Evolutionary conservation across 1,140 invertebrate species (phyloP), one percentile per base, ranked within the genome.

Genomic region (Drosophila pallidifrons): DNA sequence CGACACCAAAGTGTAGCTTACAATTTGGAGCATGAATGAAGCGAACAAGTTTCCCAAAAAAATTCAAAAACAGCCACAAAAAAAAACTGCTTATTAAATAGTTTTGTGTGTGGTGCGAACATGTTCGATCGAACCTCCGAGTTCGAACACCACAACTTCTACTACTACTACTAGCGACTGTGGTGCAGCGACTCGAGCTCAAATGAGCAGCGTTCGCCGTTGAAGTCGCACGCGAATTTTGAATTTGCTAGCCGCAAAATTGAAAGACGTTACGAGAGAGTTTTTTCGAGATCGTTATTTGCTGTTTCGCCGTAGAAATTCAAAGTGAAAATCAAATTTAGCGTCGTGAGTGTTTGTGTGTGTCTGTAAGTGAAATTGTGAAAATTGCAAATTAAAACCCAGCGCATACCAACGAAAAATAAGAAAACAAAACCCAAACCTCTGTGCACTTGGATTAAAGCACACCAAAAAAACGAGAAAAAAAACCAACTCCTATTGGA

Each of bases 371-470:
- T 89, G 85, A 81, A 81, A 81, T 78, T 81, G 78, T 81, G 78
- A 85, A 89, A 89, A 89, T 89, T 66, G 83, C 85, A 71, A 81
- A 85, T 81, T 72, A 61, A 55, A 74, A 75, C 47, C 54, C 67
- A 79, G 61, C 75, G 58, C 67, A 61, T 61, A 54, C 68, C 63
- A 38, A 55, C 11, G 35, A 10, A 38, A 38, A 38, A 38, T 3
- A 38, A 38, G 7, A 38, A 38, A 38, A 38, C 28, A 45, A 54
- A 43, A 35, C 5, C 11, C 41, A 28, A 60, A 61, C 25, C 47
- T 64, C 51, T 58, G 81, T 87, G 83, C 85, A 87, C 85, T 79
- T 87, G 83, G 83, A 87, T 87, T 88, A 87, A 82, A 88, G 83
- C 83, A 88, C 83, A 67, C 57, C 46, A 49, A 58, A 49, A 60